Evolutionary conservation across 2,888 invertebrate genomes (phyloP).

Genomic region (Steinernema carpocapsae): DNA sequence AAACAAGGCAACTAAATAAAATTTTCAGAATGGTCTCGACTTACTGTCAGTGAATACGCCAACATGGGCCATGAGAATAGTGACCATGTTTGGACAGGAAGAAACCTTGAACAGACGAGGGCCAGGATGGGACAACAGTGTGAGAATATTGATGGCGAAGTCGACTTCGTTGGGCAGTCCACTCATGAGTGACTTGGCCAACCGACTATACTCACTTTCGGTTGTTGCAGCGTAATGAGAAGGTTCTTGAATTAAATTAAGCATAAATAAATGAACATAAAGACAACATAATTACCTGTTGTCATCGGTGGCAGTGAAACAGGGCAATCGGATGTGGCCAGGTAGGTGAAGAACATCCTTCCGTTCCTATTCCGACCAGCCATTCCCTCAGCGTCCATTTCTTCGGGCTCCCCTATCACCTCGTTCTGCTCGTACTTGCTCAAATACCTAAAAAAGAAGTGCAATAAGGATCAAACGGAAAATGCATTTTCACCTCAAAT

Average conservation of each 20-base stretch:
- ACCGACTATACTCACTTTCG: constrained; percentile 76
- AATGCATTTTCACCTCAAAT: constrained; percentile 54
- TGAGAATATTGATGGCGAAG: constrained; percentile 95
- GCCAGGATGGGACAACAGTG: constrained; percentile 88
- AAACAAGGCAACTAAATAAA: not conserved
- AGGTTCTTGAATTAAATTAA: constrained; percentile 35
- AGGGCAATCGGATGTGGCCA: constrained; percentile 62
- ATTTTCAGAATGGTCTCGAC: constrained; percentile 43
- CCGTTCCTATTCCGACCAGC: constrained; percentile 40
- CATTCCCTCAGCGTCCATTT: constrained; percentile 48
- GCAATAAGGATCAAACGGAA: not conserved
- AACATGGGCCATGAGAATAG: constrained; percentile 88
- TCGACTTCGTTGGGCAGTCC: constrained; percentile 98
- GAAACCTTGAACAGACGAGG: constrained; percentile 78
- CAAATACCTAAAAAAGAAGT: constrained; percentile 48
- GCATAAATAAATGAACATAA: not conserved
- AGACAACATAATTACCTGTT: constrained; percentile 11
- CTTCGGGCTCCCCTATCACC: constrained; percentile 59
- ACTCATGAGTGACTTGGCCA: constrained; percentile 88
- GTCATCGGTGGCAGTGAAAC: constrained; percentile 42
- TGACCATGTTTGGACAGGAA: constrained; percentile 84
- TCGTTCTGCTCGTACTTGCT: constrained; percentile 64
- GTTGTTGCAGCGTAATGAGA: not conserved
- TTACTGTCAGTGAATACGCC: constrained; percentile 88
- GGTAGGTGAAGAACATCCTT: constrained; percentile 44